Conservation (phyloP, 2,797 vertebrate species). For the Tadarida brasiliensis region DNA sequence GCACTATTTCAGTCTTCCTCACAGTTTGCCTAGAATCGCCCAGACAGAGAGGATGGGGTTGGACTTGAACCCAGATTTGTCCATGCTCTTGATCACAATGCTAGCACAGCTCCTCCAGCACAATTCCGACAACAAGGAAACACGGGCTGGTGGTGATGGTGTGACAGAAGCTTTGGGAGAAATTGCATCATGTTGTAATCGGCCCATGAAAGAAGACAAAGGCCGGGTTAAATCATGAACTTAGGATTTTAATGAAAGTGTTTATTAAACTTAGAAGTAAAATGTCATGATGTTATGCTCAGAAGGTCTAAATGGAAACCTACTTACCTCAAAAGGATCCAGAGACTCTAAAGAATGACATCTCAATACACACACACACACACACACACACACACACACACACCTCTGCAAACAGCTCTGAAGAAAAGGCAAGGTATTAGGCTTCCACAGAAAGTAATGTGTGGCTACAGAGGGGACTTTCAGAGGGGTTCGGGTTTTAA, state of each 20-base stretch:
- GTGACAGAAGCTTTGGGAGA: background rate
- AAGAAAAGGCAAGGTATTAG: background rate
- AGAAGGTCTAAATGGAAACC: constrained; percentile 10
- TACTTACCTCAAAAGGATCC: background rate
- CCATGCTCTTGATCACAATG: background rate
- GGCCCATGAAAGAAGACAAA: background rate
- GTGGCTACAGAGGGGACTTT: background rate
- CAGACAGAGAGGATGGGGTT: background rate
- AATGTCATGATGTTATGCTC: background rate
- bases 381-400: background rate
- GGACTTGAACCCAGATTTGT: background rate
- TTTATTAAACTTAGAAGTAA: constrained; percentile 33
- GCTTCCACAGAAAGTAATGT: constrained; percentile 14
- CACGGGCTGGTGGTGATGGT: background rate
- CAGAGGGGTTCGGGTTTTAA: background rate
- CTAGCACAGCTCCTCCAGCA: background rate
- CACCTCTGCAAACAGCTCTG: background rate
- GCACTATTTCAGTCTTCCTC: background rate
- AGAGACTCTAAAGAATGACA: constrained; percentile 9
- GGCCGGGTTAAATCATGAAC: background rate
- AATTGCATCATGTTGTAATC: background rate
- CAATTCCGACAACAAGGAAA: background rate
- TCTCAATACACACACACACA: background rate
- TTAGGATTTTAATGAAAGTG: constrained; percentile 14
- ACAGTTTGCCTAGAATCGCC: background rate